These are phyloP conservation scores for Coelopa frigida DNA, from an alignment of 1,140 invertebrate genomes.

Conservation along the genomic window DNA sequence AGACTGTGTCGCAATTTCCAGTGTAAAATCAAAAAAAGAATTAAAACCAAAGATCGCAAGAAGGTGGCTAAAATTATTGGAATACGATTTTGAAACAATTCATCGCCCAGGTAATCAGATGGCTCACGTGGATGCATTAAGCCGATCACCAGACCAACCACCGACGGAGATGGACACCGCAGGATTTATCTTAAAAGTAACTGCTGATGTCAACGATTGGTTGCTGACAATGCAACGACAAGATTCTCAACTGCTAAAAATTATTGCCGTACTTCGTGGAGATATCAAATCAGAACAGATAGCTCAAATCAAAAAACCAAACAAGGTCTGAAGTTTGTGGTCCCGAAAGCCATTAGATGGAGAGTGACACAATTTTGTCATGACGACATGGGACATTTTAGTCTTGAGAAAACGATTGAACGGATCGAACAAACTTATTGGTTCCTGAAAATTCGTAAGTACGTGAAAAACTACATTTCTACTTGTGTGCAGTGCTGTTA, in stretches of 20 bases:
- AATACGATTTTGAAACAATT: constrained; percentile 11
- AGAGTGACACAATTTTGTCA: constrained; percentile 14
- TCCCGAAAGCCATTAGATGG: constrained; percentile 12
- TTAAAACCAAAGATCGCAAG: constrained; percentile 25
- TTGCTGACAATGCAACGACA: too few relatives aligned
- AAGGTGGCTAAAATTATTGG: constrained; percentile 25
- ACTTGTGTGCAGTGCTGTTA: constrained; percentile 25
- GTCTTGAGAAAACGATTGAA: constrained; percentile 19
- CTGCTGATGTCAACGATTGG: too few relatives aligned
- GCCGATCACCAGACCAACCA: too few relatives aligned
- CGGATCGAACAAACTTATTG: constrained; percentile 19
- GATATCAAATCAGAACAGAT: too few relatives aligned
- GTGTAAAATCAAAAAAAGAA: too few relatives aligned
- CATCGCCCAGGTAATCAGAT: constrained; percentile 8
- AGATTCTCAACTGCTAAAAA: too few relatives aligned
- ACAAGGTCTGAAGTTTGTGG: constrained; percentile 7
- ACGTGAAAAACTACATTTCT: constrained; percentile 18
- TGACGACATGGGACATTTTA: constrained; percentile 25
- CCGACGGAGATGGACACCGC: too few relatives aligned
- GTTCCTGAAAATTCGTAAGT: constrained; percentile 26
- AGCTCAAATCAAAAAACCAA: too few relatives aligned
- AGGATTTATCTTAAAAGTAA: too few relatives aligned
- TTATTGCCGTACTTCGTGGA: too few relatives aligned
- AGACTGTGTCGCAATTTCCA: constrained; percentile 29
- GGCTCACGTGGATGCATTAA: constrained; percentile 10